Conservation (phyloP, 2,113 vertebrate genomes). For the Onychorhynchus coronatus region DNA sequence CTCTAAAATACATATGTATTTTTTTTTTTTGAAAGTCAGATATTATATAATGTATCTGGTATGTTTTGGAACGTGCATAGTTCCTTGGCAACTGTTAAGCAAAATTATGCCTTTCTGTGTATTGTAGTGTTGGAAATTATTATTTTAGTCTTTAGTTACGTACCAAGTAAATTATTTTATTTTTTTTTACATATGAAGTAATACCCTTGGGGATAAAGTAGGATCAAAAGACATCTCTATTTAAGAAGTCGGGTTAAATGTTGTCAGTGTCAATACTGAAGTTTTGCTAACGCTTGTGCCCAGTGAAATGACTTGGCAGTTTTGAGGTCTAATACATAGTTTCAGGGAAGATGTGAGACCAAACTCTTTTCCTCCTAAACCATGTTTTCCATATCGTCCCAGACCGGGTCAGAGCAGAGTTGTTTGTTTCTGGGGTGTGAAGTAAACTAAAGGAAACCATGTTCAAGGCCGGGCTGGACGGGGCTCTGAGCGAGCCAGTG, state of each 20-base stretch:
- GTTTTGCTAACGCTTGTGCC: slow-evolving; percentile 26
- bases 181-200: slow-evolving; percentile 40
- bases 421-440: slow-evolving; percentile 41
- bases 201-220: slow-evolving; percentile 20
- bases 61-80: slow-evolving; percentile 54
- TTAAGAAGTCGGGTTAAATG: slow-evolving; percentile 51
- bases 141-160: slow-evolving; percentile 66
- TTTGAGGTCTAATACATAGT: background rate
- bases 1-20: slow-evolving; percentile 50
- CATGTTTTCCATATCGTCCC: background rate
- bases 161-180: background rate
- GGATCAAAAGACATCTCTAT: slow-evolving; percentile 64
- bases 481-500: background rate
- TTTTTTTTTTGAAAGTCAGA: slow-evolving; percentile 17
- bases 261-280: background rate
- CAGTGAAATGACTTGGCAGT: background rate
- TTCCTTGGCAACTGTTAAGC: slow-evolving; percentile 55
- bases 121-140: slow-evolving; percentile 67
- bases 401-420: slow-evolving; percentile 2
- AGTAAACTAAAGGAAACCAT: slow-evolving; percentile 51
- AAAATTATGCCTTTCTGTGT: slow-evolving; percentile 54
- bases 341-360: background rate
- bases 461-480: background rate
- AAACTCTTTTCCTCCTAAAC: background rate
- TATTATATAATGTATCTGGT: slow-evolving; percentile 57